Evolutionary conservation across 2,797 vertebrate genomes (phyloP).

Genomic region (Mus minutoides): DNA sequence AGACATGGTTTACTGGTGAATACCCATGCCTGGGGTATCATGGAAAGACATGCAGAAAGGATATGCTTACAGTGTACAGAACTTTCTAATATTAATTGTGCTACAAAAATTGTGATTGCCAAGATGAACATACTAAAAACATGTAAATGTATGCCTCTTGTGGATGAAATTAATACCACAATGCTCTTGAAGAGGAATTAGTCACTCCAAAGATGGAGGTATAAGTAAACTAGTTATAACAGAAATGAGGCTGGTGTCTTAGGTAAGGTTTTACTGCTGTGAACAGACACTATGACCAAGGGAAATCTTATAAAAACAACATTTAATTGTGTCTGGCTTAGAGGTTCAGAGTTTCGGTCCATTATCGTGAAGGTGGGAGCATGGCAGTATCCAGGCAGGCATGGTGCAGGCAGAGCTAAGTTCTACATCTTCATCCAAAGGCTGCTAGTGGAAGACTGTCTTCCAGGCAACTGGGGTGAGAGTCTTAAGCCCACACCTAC

Average conservation of each 20-base stretch:
- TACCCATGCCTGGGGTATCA: fast-evolving
- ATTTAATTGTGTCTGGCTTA: too few species aligned
- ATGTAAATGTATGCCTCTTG: not conserved
- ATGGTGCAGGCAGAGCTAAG: too few species aligned
- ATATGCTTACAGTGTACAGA: not conserved
- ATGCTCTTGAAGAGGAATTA: not conserved
- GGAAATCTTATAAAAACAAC: too few species aligned
- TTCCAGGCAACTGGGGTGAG: too few species aligned
- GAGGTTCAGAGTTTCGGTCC: too few species aligned
- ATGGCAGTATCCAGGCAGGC: too few species aligned
- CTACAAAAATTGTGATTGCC: not conserved
- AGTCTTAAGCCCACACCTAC: too few species aligned
- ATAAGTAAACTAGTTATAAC: not conserved
- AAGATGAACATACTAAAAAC: not conserved
- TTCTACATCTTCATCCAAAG: too few species aligned
- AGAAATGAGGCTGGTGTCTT: not conserved
- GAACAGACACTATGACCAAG: too few species aligned
- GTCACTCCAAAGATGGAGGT: not conserved
- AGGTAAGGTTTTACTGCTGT: too few species aligned
- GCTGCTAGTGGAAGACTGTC: too few species aligned
- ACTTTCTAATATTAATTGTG: not conserved
- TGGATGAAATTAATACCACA: not conserved
- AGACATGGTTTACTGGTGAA: not conserved
- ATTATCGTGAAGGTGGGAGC: too few species aligned
- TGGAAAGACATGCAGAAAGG: not conserved